Conservation (phyloP, 2,113 vertebrate species). For the Picathartes gymnocephalus region DNA sequence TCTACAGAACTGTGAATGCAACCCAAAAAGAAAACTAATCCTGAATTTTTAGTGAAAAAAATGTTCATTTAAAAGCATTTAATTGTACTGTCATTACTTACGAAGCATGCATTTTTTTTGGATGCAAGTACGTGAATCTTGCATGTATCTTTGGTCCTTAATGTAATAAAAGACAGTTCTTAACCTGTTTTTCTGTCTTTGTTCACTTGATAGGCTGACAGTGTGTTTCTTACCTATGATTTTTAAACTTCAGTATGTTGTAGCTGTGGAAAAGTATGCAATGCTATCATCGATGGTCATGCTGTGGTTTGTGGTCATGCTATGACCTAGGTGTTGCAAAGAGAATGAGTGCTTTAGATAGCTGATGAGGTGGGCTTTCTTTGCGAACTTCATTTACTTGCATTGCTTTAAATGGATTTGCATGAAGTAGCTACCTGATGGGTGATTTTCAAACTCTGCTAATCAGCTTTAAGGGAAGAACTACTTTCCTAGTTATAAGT, state of each 20-base stretch:
- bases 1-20: neutral
- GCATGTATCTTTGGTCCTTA: neutral
- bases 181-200: neutral
- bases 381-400: neutral
- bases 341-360: neutral
- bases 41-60: neutral
- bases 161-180: neutral
- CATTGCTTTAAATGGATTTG: neutral
- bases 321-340: neutral
- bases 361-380: neutral
- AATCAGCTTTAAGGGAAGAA: neutral
- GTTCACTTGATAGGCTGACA: neutral
- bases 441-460: neutral
- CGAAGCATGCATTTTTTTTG: neutral
- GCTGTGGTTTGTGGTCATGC: neutral
- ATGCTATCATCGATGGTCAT: neutral
- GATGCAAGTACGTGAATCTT: neutral
- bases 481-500: slow-evolving; percentile 7
- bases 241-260: neutral
- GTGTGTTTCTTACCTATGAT: neutral
- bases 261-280: neutral
- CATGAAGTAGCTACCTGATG: neutral
- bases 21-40: neutral
- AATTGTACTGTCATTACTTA: neutral
- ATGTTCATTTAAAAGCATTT: neutral